A percentile compares a stretch with the other conserved stretches of the same genome.
Evolutionary conservation across 2,888 invertebrate genomes (phyloP).

Genomic region (Pocota personata): DNA sequence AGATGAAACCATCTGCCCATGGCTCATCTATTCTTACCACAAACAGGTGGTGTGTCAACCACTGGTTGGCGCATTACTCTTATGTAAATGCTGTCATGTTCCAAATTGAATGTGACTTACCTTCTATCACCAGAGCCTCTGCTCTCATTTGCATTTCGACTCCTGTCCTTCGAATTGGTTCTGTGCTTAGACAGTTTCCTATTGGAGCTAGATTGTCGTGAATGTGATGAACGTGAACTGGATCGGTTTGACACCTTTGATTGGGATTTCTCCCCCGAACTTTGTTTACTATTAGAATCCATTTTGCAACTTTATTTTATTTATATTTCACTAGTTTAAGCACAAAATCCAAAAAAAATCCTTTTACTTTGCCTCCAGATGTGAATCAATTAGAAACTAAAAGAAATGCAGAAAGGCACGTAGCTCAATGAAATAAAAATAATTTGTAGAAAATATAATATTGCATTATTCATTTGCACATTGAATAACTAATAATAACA

Average conservation of each 20-base stretch:
- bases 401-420: not conserved
- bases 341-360: not conserved
- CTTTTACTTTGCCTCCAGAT: not conserved
- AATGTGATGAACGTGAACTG: not conserved
- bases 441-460: not conserved
- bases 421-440: not conserved
- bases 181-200: not conserved
- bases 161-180: not conserved
- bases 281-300: conserved; percentile 7
- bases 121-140: not conserved
- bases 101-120: not conserved
- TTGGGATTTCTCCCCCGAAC: not conserved
- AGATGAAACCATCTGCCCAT: too few relatives aligned
- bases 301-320: not conserved
- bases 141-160: not conserved
- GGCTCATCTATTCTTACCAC: too few relatives aligned
- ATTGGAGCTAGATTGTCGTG: not conserved
- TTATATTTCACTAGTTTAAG: not conserved
- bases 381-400: not conserved
- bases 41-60: not conserved
- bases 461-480: not conserved
- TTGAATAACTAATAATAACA: not conserved
- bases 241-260: not conserved
- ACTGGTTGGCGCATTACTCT: not conserved
- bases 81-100: not conserved